These are phyloP conservation scores for Vidua macroura DNA, from an alignment of 2,113 vertebrate genomes.

Conservation along the genomic window DNA sequence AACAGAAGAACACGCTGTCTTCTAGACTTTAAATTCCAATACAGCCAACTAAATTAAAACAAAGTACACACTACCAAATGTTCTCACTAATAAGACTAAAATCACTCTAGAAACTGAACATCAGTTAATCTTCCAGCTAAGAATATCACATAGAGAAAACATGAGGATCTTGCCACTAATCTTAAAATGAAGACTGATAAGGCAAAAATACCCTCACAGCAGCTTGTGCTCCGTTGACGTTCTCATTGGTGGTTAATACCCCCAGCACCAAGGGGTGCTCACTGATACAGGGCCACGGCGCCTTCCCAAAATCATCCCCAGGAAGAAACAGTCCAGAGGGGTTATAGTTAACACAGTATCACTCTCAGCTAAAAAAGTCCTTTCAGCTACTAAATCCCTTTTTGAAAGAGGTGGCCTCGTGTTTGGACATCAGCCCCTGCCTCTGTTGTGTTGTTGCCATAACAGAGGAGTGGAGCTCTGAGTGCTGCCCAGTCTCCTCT, in stretches of 20 bases:
- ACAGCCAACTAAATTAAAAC: neutral
- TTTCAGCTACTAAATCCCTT: constrained; percentile 49
- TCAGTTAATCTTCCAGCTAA: neutral
- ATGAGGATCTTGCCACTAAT: neutral
- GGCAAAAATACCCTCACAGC: neutral
- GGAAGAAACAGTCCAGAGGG: neutral
- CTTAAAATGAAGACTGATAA: neutral
- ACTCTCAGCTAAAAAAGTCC: constrained; percentile 3
- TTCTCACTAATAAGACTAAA: neutral
- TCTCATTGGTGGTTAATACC: neutral
- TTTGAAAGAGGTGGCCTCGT: neutral
- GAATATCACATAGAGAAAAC: neutral
- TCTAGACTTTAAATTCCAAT: neutral
- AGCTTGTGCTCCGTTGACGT: neutral
- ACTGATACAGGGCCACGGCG: neutral
- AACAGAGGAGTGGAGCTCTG: constrained; percentile 38
- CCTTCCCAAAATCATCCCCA: neutral
- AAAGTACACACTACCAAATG: neutral
- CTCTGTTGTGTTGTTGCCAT: constrained; percentile 9
- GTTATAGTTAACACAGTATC: neutral
- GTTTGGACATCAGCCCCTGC: neutral
- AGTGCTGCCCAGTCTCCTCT: constrained; percentile 21
- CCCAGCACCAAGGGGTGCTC: neutral
- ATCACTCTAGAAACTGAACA: neutral
- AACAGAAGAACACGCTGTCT: neutral